Evolutionary conservation across 2,888 invertebrate genomes (phyloP).

Genomic region (Gymnoscelis rufifasciata): DNA sequence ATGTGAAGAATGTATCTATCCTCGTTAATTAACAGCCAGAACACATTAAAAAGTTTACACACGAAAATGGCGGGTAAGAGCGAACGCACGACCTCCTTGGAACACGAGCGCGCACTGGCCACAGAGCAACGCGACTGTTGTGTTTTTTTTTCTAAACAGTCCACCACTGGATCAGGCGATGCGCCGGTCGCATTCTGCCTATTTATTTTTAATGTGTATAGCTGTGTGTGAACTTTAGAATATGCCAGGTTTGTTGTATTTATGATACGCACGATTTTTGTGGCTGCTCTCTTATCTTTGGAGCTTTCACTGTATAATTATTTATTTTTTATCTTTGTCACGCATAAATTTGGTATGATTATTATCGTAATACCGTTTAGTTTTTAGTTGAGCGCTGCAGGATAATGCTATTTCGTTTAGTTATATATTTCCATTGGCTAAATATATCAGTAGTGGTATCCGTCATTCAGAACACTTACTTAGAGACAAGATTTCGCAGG

Average conservation of each 20-base stretch:
- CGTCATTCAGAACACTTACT: no score
- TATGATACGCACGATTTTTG: slow-evolving; percentile 2
- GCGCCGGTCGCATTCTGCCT: slow-evolving; percentile 46
- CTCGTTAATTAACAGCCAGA: slow-evolving; percentile 29
- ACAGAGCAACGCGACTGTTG: slow-evolving; percentile 13
- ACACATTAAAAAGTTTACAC: slow-evolving; percentile 19
- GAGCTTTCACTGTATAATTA: neutral
- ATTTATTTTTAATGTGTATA: slow-evolving; percentile 48
- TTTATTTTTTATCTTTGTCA: no score
- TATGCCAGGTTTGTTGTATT: slow-evolving; percentile 52
- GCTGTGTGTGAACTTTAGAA: slow-evolving; percentile 44
- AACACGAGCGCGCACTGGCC: slow-evolving; percentile 52
- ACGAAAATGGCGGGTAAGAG: slow-evolving; percentile 35
- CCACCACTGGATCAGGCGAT: slow-evolving; percentile 35
- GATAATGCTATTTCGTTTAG: no score
- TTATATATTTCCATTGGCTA: no score
- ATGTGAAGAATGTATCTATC: slow-evolving; percentile 1
- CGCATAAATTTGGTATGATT: no score
- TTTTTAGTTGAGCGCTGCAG: no score
- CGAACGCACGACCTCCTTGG: slow-evolving; percentile 40
- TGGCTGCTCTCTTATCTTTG: neutral
- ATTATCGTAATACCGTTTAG: no score
- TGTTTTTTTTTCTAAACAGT: slow-evolving; percentile 45
- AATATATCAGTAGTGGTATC: no score
- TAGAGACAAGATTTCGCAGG: no score